Percentiles rank a stretch among this genome's conserved stretches.
phyloP scores from a whole-genome alignment of 2,888 invertebrate species.

The Lydus trimaculatus region DNA sequence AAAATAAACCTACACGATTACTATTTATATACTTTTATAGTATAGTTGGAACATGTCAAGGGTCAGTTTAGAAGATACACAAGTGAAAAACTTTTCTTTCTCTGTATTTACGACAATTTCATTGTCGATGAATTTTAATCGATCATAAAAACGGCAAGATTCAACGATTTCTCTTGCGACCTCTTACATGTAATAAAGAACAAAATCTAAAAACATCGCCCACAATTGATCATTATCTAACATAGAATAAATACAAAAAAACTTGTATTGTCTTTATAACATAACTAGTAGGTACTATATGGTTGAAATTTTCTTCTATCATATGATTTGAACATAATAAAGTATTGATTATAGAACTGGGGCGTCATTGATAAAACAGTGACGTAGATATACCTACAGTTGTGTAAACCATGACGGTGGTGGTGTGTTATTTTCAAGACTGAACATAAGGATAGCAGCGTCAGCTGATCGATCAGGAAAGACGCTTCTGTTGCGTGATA shows the following conservation, averaged over 20 bases:
- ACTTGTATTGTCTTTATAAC: background rate
- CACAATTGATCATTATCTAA: background rate
- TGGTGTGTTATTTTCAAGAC: background rate
- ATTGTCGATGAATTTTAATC: slow-evolving; percentile 23
- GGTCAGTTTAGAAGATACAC: slow-evolving; percentile 21
- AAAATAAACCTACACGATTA: background rate
- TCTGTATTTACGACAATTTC: slow-evolving; percentile 20
- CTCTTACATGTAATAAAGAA: background rate
- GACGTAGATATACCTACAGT: slow-evolving; percentile 19
- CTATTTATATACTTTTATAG: background rate
- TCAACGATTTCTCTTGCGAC: slow-evolving; percentile 20
- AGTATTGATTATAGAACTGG: slow-evolving; percentile 25
- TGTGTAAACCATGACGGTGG: background rate
- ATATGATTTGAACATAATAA: slow-evolving; percentile 11
- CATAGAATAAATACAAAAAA: slow-evolving; percentile 12
- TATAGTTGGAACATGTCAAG: slow-evolving; percentile 14
- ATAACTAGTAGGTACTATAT: background rate
- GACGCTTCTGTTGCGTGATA: slow-evolving; percentile 31
- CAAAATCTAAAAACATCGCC: background rate
- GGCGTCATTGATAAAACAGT: slow-evolving; percentile 26
- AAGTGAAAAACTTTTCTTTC: slow-evolving; percentile 21
- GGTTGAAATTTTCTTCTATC: slow-evolving; percentile 3
- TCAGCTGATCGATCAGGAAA: slow-evolving; percentile 31
- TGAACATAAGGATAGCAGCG: too few relatives aligned
- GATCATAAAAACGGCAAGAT: slow-evolving; percentile 21